Conservation (phyloP, 2,888 invertebrate genomes). For the Byasa hedistus region DNA sequence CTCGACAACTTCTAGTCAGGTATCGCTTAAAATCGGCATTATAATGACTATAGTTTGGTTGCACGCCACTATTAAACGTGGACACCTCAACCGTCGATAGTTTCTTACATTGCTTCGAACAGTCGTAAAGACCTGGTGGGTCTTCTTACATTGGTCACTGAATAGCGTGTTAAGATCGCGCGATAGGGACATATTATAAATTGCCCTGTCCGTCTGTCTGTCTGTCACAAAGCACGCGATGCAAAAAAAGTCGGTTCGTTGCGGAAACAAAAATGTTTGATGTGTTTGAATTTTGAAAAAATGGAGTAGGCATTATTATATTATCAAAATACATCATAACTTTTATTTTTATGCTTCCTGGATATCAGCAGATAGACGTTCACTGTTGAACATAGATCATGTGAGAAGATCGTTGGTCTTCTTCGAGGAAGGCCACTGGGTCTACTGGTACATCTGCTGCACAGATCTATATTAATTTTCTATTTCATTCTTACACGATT, state of each 20-base stretch:
- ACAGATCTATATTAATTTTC: no score
- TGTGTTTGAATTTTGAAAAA: slow-evolving; percentile 3
- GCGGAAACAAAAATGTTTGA: slow-evolving; percentile 33
- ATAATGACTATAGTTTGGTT: slow-evolving; percentile 29
- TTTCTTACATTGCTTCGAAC: slow-evolving; percentile 7
- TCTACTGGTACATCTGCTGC: no score
- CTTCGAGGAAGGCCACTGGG: no score
- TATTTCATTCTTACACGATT: no score
- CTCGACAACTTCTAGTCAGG: slow-evolving; percentile 44
- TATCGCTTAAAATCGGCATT: slow-evolving; percentile 50
- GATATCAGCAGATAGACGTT: no score
- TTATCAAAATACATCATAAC: no score
- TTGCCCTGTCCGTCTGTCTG: slow-evolving; percentile 75
- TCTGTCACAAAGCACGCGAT: slow-evolving; percentile 76
- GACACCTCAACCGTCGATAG: slow-evolving; percentile 14
- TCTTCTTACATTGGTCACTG: slow-evolving; percentile 41
- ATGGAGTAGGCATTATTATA: background rate
- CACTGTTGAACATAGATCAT: no score
- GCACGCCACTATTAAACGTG: slow-evolving; percentile 29
- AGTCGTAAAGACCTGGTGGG: slow-evolving; percentile 22
- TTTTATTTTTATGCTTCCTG: no score
- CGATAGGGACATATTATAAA: slow-evolving; percentile 78
- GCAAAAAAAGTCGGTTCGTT: slow-evolving; percentile 62
- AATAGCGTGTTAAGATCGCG: slow-evolving; percentile 56
- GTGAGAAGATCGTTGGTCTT: no score